Evolutionary conservation across 2,797 vertebrate species (phyloP).

Genomic region (Hemitrygon akajei): DNA sequence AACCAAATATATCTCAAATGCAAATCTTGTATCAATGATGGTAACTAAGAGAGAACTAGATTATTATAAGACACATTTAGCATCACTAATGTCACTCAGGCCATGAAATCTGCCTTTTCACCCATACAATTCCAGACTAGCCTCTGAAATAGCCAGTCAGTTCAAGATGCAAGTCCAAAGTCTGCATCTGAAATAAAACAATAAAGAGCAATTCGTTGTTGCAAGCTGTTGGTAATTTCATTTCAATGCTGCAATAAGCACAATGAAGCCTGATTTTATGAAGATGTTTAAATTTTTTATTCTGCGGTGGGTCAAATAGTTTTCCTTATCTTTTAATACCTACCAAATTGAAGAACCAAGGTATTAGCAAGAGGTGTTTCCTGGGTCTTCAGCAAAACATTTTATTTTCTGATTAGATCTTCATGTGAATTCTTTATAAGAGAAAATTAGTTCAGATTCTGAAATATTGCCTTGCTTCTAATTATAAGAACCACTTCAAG

Average conservation of each 20-base stretch:
- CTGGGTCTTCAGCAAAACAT: neutral
- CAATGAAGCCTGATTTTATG: neutral
- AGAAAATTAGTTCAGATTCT: neutral
- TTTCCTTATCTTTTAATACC: neutral
- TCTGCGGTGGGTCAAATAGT: neutral
- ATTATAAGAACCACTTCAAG: neutral
- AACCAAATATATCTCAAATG: too few relatives aligned
- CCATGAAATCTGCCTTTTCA: too few relatives aligned
- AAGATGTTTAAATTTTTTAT: neutral
- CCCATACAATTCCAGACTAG: too few relatives aligned
- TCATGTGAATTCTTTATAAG: neutral
- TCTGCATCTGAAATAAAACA: too few relatives aligned
- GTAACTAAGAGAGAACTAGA: too few relatives aligned
- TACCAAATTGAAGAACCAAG: neutral
- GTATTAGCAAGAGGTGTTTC: neutral
- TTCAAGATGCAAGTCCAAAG: too few relatives aligned
- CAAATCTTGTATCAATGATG: too few relatives aligned
- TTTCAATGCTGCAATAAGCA: neutral
- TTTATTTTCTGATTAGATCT: neutral
- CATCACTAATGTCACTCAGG: too few relatives aligned
- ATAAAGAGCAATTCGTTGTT: neutral
- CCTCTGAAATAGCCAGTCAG: too few relatives aligned
- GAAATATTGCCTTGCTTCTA: neutral
- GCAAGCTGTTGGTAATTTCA: neutral
- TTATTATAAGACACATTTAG: too few relatives aligned